These are phyloP conservation scores for Acanthurus tractus DNA, from an alignment of 2,797 vertebrate species.

Conservation along the genomic window DNA sequence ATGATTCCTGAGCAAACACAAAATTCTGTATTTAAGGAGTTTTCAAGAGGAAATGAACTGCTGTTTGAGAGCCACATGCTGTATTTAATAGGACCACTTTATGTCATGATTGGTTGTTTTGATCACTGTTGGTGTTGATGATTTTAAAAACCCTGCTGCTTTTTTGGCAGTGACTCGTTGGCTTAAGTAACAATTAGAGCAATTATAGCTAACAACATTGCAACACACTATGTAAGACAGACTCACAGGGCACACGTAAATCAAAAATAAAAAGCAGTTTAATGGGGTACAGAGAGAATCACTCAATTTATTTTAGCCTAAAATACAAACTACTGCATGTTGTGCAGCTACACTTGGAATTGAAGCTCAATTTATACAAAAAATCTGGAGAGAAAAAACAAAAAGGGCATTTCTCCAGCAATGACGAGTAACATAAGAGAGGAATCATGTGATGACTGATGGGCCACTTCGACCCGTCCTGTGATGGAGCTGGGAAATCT, in stretches of 20 bases:
- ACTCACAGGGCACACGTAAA: constrained; percentile 18
- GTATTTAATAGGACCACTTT: constrained; percentile 8
- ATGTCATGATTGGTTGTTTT: constrained; percentile 1
- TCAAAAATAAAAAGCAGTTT: constrained; percentile 69
- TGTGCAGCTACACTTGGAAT: constrained; percentile 33
- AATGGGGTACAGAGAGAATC: constrained; percentile 46
- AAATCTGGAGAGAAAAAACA: constrained; percentile 31
- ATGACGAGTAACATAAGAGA: neutral
- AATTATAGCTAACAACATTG: constrained; percentile 3
- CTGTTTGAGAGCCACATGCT: neutral
- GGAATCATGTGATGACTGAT: constrained; percentile 91
- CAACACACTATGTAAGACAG: neutral
- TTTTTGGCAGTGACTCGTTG: constrained; percentile 5
- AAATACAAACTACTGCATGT: constrained; percentile 36
- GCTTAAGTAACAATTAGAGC: neutral
- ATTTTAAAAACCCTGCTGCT: constrained; percentile 25
- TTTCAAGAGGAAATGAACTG: constrained; percentile 35
- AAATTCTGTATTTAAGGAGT: neutral
- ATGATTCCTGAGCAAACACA: neutral
- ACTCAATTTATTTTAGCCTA: constrained; percentile 20
- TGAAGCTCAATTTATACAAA: constrained; percentile 61
- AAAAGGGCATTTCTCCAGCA: neutral
- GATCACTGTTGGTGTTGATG: neutral
- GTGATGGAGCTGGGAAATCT: constrained; percentile 93
- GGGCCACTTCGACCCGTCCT: constrained; percentile 90